Conservation (phyloP, 2,888 invertebrate species). For the Dynastes hyllus region DNA sequence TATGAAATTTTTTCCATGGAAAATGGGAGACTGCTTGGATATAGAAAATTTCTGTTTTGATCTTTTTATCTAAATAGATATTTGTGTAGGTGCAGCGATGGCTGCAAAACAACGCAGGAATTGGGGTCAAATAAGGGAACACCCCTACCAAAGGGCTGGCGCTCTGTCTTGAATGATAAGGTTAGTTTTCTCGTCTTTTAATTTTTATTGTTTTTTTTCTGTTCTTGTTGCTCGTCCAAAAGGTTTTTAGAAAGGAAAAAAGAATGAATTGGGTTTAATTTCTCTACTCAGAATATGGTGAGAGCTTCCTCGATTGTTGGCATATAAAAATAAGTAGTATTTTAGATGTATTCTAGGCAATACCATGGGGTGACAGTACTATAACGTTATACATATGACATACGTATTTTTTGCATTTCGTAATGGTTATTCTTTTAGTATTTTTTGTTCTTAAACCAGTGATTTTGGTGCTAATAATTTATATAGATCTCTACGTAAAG, state of each 20-base stretch:
- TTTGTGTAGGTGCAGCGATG: slow-evolving; percentile 82
- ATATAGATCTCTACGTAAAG: slow-evolving; percentile 21
- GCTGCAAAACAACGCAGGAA: slow-evolving; percentile 88
- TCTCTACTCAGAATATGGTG: background rate
- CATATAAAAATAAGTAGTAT: slow-evolving; percentile 22
- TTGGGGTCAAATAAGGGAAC: slow-evolving; percentile 93
- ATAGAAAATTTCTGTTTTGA: slow-evolving; percentile 31
- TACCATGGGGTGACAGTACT: too few relatives aligned
- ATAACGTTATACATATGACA: background rate
- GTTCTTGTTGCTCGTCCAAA: slow-evolving; percentile 1
- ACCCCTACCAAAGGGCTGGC: slow-evolving; percentile 98
- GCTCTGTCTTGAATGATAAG: slow-evolving; percentile 78
- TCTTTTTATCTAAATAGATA: slow-evolving; percentile 60
- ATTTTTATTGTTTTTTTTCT: slow-evolving; percentile 9
- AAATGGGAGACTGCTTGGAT: slow-evolving; percentile 50
- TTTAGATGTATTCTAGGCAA: background rate
- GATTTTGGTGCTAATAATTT: slow-evolving; percentile 23
- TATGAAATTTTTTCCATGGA: slow-evolving; percentile 25
- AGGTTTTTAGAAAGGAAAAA: background rate
- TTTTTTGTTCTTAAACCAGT: background rate
- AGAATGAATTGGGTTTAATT: background rate
- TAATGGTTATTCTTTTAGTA: background rate
- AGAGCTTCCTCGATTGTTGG: slow-evolving; percentile 24
- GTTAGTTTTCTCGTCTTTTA: slow-evolving; percentile 65
- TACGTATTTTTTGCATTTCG: background rate